phyloP scores from a whole-genome alignment of 2,797 vertebrate genomes.

The Leuciscus waleckii region DNA sequence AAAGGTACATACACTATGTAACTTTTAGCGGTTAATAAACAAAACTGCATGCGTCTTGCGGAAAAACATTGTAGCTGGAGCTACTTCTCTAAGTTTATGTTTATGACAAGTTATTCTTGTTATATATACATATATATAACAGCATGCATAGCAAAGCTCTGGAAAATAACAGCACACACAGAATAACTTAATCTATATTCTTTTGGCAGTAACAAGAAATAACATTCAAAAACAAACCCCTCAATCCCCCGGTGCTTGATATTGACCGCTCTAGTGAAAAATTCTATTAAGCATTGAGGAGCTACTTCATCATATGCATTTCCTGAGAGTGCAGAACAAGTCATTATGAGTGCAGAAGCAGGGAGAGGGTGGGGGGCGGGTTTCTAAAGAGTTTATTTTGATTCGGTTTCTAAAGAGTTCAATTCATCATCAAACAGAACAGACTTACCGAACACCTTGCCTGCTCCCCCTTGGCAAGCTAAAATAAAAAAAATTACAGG shows the following conservation, averaged over 20 bases:
- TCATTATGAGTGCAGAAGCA: constrained; percentile 29
- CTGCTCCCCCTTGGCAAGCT: constrained; percentile 66
- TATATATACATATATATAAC: no score
- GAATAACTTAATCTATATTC: constrained; percentile 5
- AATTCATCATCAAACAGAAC: constrained; percentile 44
- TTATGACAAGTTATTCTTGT: no score
- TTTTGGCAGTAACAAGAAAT: constrained; percentile 2
- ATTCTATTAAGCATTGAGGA: constrained; percentile 6
- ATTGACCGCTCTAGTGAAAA: neutral
- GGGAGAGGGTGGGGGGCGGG: constrained; percentile 24
- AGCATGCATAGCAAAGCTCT: constrained; percentile 33
- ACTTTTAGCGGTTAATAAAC: neutral
- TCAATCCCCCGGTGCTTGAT: neutral
- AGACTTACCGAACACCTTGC: constrained; percentile 64
- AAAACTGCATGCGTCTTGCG: neutral
- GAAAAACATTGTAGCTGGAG: neutral
- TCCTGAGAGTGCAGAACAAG: constrained; percentile 25
- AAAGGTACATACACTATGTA: neutral
- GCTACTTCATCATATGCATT: constrained; percentile 21
- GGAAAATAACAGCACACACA: constrained; percentile 3
- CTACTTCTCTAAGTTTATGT: neutral
- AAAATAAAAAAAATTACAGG: constrained; percentile 50
- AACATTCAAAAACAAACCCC: neutral
- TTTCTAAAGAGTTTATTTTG: no score
- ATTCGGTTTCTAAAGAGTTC: constrained; percentile 25